These are phyloP conservation scores for Himalopsyche tibetana DNA, from an alignment of 2,888 invertebrate species.

Conservation along the genomic window DNA sequence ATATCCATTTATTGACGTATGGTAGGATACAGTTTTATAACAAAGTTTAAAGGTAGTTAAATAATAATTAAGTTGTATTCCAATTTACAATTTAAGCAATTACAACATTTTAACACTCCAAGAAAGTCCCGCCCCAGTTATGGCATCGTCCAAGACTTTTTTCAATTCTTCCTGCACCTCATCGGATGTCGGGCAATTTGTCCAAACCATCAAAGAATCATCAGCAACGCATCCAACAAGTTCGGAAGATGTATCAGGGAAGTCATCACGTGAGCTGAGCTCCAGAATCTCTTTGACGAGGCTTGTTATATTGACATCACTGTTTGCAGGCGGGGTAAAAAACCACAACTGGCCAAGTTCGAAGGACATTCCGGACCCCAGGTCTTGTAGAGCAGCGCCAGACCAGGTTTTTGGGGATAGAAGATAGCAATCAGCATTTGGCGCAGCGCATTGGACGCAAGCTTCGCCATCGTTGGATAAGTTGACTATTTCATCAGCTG, in stretches of 20 bases:
- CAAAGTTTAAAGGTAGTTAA: no score
- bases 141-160: background rate
- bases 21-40: no score
- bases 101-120: background rate
- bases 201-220: background rate
- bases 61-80: no score
- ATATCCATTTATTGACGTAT: no score
- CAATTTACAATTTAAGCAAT: no score
- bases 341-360: conserved; percentile 11
- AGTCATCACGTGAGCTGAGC: background rate
- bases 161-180: background rate
- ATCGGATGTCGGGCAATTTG: background rate
- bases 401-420: background rate
- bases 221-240: conserved; percentile 5
- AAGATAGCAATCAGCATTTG: background rate
- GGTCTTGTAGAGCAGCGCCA: background rate
- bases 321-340: background rate
- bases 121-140: background rate
- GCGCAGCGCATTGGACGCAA: background rate
- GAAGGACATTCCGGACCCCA: background rate
- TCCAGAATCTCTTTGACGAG: background rate
- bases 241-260: background rate
- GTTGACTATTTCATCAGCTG: background rate
- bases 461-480: background rate
- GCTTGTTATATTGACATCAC: background rate